Conservation (phyloP, 2,797 vertebrate species). For the Varecia variegata region DNA sequence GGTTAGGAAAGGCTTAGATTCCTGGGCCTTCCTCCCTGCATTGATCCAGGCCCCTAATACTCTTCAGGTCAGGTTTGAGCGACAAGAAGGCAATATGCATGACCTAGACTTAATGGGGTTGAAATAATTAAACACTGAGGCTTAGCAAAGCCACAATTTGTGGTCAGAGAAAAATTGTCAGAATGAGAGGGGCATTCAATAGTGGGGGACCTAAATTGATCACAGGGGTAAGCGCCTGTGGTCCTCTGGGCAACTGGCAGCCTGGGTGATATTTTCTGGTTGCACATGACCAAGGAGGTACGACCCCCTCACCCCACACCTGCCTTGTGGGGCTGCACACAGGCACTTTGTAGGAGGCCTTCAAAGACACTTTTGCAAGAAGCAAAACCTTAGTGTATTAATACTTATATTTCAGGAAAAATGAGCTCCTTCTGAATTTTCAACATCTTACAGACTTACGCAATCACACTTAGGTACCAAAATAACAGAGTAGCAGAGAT, state of each 20-base stretch:
- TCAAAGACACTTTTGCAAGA: neutral
- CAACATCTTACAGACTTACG: neutral
- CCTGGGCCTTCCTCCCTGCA: neutral
- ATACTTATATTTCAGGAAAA: neutral
- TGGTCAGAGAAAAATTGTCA: neutral
- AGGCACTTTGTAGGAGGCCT: neutral
- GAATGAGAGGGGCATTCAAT: neutral
- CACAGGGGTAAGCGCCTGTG: neutral
- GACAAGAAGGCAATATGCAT: neutral
- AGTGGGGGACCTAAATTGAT: neutral
- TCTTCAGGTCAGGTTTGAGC: neutral
- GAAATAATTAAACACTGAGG: neutral
- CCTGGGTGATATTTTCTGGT: no score
- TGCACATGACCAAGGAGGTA: neutral
- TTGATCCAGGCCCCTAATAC: neutral
- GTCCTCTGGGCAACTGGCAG: no score
- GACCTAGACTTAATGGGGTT: neutral
- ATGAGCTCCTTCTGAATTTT: neutral
- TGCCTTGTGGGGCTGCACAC: neutral
- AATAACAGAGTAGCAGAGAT: neutral
- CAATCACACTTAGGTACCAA: neutral
- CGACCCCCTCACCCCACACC: fast-evolving
- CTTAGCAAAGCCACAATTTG: neutral
- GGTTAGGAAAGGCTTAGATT: neutral
- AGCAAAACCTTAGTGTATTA: neutral